Evolutionary conservation across 2,113 vertebrate genomes (phyloP), one percentile per base, ranked within the genome.

Genomic region (Crotalus helleri): DNA sequence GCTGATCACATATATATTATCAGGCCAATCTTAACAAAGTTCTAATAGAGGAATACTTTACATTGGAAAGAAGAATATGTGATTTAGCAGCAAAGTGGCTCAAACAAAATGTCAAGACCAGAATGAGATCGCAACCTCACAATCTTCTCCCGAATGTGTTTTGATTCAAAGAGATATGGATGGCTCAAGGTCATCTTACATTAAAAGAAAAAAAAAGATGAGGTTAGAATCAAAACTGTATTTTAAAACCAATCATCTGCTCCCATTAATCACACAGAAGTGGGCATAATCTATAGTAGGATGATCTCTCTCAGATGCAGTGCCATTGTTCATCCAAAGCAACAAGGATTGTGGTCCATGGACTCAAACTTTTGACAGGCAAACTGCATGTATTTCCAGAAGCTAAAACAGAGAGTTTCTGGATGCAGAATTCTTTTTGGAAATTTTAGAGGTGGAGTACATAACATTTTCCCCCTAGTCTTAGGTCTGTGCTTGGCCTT

Each of bases 31-130:
- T 57, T 81, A 91, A 93, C 46, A 12, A 12, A 0, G 8, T 19
- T 10, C 53, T 3, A 89, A 59, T 15, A 93, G 11, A 6, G 92
- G 92, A 81, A 69, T 5, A 9, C 39, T 13, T 4, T 91, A 69
- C 91, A 87, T 12, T 81, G 81, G 21, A 21, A 5, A 53, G 0
- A 0, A 0, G 0, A 54, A 7, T 6, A 58, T 33, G 81, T 15
- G 91, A 92, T 10, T 29, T 89, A 91, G 0, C 21, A 87, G 4
- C 6, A 89, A 59, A 91, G 3, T 1, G 74, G 88, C 0, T 81
- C 3, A 91, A 57, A 91, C 3, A 57, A 92, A 88, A 81, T 89
- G 1, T 59, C 74, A 88, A 24, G 92, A 69, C 3, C 26, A 46
- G 92, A 81, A 93, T 59, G 61, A 0, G 3, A 93, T 92, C 15